phyloP scores from a whole-genome alignment of 2,888 invertebrate genomes.

The Odiellus spinosus region DNA sequence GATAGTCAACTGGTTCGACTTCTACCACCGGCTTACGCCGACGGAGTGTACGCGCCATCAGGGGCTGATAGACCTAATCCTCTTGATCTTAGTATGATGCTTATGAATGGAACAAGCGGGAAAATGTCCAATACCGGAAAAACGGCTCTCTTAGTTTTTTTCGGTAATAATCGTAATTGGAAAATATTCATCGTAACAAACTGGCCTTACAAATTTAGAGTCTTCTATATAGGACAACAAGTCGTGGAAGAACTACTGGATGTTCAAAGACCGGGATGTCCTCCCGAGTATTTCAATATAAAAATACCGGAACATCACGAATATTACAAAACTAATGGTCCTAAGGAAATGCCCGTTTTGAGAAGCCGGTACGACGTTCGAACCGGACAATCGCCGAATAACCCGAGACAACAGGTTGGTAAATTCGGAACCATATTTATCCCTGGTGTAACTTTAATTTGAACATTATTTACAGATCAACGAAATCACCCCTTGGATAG shows the following conservation, averaged over 20 bases:
- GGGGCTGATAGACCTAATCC: slow-evolving; percentile 39
- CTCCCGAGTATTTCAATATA: slow-evolving; percentile 44
- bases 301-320: slow-evolving; percentile 35
- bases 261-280: slow-evolving; percentile 43
- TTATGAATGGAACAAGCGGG: slow-evolving; percentile 32
- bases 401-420: slow-evolving; percentile 41
- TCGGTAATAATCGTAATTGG: slow-evolving; percentile 39
- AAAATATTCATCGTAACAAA: not conserved
- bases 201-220: not conserved
- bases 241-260: slow-evolving; percentile 45
- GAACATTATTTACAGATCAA: slow-evolving; percentile 35
- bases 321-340: slow-evolving; percentile 25
- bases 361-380: slow-evolving; percentile 39
- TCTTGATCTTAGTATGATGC: slow-evolving; percentile 34
- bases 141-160: slow-evolving; percentile 42
- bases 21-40: slow-evolving; percentile 39
- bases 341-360: slow-evolving; percentile 37
- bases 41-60: slow-evolving; percentile 39
- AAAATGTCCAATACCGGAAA: slow-evolving; percentile 36
- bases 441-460: no score
- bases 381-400: slow-evolving; percentile 41
- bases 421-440: no score
- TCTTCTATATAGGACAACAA: slow-evolving; percentile 37
- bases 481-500: slow-evolving; percentile 43
- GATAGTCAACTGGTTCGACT: slow-evolving; percentile 39